Percentiles rank a stretch among this genome's conserved stretches.
Conservation (phyloP, 2,888 invertebrate genomes). For the Acleris holmiana region DNA sequence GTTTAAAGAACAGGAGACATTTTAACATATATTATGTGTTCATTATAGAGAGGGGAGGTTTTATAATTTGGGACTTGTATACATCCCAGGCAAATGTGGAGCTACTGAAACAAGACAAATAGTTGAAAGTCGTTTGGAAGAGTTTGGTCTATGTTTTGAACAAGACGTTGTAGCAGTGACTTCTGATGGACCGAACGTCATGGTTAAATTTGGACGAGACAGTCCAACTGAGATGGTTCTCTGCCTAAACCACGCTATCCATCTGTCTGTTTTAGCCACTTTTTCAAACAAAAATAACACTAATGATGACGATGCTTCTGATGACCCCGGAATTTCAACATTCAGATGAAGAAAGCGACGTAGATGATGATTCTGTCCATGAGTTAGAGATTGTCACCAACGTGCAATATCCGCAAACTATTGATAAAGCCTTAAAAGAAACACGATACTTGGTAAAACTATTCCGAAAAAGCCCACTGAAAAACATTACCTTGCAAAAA, state of each 20-base stretch:
- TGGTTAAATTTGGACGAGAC: slow-evolving; percentile 35
- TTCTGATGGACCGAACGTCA: slow-evolving; percentile 33
- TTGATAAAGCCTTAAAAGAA: slow-evolving; percentile 16
- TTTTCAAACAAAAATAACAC: slow-evolving; percentile 4
- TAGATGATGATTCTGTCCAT: slow-evolving; percentile 33
- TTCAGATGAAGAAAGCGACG: slow-evolving; percentile 37
- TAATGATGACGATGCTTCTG: slow-evolving; percentile 9
- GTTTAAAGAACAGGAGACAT: slow-evolving; percentile 35
- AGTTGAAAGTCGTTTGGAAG: slow-evolving; percentile 35
- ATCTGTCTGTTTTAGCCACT: slow-evolving; percentile 5
- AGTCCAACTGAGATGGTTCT: slow-evolving; percentile 23
- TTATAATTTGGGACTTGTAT: slow-evolving; percentile 39
- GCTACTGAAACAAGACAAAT: slow-evolving; percentile 39
- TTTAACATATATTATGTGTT: slow-evolving; percentile 26
- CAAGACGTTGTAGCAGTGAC: slow-evolving; percentile 38
- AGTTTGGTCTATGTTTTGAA: slow-evolving; percentile 38
- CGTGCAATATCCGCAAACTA: slow-evolving; percentile 8
- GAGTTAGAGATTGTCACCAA: slow-evolving; percentile 7
- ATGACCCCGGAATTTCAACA: not conserved
- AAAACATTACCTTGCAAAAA: slow-evolving; percentile 32
- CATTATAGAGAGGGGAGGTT: slow-evolving; percentile 19
- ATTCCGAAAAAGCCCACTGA: slow-evolving; percentile 33
- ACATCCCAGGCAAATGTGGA: slow-evolving; percentile 39
- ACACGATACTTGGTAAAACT: slow-evolving; percentile 23
- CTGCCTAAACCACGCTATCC: too few species aligned